Evolutionary conservation across 2,888 invertebrate species (phyloP).

Genomic region (Ommatoiulus sabulosus): DNA sequence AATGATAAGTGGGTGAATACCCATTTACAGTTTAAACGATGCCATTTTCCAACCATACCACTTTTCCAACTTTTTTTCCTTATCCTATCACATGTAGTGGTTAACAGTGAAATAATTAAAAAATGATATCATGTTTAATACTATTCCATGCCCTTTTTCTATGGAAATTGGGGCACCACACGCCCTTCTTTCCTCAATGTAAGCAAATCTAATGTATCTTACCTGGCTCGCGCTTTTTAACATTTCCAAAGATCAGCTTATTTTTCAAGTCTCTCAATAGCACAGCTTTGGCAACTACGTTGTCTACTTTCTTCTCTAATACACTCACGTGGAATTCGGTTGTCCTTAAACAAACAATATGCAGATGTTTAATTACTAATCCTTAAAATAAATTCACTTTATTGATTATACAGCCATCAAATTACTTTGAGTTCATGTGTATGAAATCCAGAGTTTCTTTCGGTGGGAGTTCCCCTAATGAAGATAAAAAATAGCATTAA

Average conservation of each 20-base stretch:
- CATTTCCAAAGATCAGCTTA: neutral
- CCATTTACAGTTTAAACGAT: no score
- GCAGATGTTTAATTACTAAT: neutral
- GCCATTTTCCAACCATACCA: no score
- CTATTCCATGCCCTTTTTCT: no score
- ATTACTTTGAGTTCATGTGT: slow-evolving; percentile 50
- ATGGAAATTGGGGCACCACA: neutral
- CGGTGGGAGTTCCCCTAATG: slow-evolving; percentile 26
- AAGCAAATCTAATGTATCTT: neutral
- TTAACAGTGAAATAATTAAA: no score
- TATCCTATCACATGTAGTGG: no score
- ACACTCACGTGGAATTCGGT: slow-evolving; percentile 53
- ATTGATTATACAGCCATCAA: neutral
- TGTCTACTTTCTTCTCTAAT: slow-evolving; percentile 39
- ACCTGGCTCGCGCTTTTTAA: slow-evolving; percentile 37
- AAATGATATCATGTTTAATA: no score
- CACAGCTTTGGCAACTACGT: neutral
- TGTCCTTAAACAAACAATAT: neutral
- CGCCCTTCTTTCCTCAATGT: no score
- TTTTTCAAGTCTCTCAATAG: slow-evolving; percentile 9
- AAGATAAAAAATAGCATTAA: neutral
- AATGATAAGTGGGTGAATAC: no score
- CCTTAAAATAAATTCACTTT: neutral
- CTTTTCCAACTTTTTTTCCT: no score
- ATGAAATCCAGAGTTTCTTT: slow-evolving; percentile 44